Evolutionary conservation across 2,113 vertebrate genomes (phyloP).

Genomic region (Microcebus murinus): DNA sequence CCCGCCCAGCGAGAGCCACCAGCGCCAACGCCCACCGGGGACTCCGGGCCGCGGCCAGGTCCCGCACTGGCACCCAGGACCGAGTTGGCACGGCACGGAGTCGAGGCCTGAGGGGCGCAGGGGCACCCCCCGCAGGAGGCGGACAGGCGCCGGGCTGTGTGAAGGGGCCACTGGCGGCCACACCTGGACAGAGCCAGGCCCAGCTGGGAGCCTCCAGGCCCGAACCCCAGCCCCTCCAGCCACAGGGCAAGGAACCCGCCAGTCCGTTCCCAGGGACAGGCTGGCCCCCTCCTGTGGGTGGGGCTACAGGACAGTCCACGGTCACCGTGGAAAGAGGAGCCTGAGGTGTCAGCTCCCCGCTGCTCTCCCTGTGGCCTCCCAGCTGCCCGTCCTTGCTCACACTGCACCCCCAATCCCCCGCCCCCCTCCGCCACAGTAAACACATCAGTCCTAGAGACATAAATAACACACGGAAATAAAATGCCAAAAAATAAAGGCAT

Average conservation of each 20-base stretch:
- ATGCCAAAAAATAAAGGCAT: background rate
- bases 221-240: background rate
- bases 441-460: background rate
- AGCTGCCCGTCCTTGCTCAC: background rate
- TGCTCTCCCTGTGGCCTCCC: background rate
- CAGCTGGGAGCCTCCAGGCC: background rate
- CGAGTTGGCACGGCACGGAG: background rate
- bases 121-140: background rate
- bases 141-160: background rate
- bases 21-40: background rate
- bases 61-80: background rate
- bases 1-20: too few relatives aligned
- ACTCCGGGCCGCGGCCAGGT: background rate
- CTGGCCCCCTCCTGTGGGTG: background rate
- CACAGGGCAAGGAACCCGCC: too few relatives aligned
- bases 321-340: background rate
- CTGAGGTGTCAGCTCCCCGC: background rate
- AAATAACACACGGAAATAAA: background rate
- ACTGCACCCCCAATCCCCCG: accelerated
- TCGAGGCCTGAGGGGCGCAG: background rate
- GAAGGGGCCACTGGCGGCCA: background rate
- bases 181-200: background rate
- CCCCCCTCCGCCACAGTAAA: background rate
- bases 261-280: background rate
- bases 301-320: background rate